A percentile compares a stretch with the other conserved stretches of the same genome.
Evolutionary conservation across 2,797 vertebrate species (phyloP).

Genomic region (Pitangus sulphuratus): DNA sequence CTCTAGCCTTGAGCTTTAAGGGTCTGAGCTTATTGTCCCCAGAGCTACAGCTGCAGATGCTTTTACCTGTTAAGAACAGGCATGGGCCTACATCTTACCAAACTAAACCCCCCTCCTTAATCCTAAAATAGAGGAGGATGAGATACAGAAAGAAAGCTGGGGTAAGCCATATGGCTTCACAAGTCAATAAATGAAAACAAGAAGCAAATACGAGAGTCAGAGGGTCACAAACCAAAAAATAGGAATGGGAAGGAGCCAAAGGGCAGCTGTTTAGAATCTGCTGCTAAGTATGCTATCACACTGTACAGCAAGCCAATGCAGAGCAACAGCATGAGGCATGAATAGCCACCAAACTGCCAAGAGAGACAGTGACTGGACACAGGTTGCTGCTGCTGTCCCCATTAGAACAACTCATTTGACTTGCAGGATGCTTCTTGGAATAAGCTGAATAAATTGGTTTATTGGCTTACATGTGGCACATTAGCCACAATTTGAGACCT

Average conservation of each 20-base stretch:
- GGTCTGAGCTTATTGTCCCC: constrained; percentile 92
- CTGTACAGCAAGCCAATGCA: neutral
- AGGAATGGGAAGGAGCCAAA: neutral
- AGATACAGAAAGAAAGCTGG: neutral
- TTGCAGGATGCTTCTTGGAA: neutral
- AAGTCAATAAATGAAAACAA: neutral
- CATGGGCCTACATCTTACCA: neutral
- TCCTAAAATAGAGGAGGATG: neutral
- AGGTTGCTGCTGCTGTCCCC: neutral
- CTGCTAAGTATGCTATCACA: neutral
- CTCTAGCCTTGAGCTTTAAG: constrained; percentile 90
- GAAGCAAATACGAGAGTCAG: neutral
- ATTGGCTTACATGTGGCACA: neutral
- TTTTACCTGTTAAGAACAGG: neutral
- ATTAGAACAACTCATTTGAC: neutral
- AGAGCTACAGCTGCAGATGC: constrained; percentile 77
- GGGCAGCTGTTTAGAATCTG: neutral
- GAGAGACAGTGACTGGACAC: neutral
- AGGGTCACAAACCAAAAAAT: neutral
- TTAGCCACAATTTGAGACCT: neutral
- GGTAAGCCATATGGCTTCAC: neutral
- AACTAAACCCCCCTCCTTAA: neutral
- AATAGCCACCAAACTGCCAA: neutral
- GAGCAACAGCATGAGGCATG: neutral
- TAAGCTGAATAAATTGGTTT: neutral